Base-by-base conservation (phyloP, 2,113 vertebrate genomes). In the Larimichthys polyactis region DNA sequence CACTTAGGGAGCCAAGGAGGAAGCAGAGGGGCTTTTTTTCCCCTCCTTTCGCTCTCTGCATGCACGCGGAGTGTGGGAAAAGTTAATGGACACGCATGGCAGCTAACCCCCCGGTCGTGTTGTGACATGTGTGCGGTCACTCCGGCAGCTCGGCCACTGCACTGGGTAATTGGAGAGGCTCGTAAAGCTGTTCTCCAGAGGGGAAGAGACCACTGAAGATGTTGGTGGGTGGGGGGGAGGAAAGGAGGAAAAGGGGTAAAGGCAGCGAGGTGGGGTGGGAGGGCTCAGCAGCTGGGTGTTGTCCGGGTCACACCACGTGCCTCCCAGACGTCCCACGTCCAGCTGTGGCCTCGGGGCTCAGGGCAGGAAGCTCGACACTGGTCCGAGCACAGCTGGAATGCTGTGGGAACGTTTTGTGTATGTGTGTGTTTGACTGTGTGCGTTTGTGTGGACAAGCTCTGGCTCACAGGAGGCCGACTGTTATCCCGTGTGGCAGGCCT, bases 41-140 rank as follows among this genome's bases (percentile, higher is more conserved):
- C 81, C 83, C 80, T 78, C 79, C 87, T 86, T 85, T 87, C 48
- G 76, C 80, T 91, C 86, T 90, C 93, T 89, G 93, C 90, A 93
- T 70, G 91, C 93, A 95, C 86, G 46, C 83, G 91, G 95, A 97
- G 96, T 97, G 96, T 98, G 97, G 96, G 97, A 97, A 97, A 97
- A 96, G 96, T 96, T 97, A 96, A 96, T 96, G 96, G 96, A 94
- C 96, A 95, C 95, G 95, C 97, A 96, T 96, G 96, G 96, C 95
- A 95, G 96, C 96, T 95, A 96, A 96, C 96, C 96, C 90, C 91
- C 82, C 84, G 81, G 94, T 94, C 87, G 81, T 95, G 94, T 94
- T 95, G 94, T 95, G 93, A 95, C 93, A 94, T 95, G 95, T 94
- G 93, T 95, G 88, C 92, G 93, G 94, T 93, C 93, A 94, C 85